phyloP scores from a whole-genome alignment of 2,113 vertebrate species.

The Protobothrops flavoviridis region DNA sequence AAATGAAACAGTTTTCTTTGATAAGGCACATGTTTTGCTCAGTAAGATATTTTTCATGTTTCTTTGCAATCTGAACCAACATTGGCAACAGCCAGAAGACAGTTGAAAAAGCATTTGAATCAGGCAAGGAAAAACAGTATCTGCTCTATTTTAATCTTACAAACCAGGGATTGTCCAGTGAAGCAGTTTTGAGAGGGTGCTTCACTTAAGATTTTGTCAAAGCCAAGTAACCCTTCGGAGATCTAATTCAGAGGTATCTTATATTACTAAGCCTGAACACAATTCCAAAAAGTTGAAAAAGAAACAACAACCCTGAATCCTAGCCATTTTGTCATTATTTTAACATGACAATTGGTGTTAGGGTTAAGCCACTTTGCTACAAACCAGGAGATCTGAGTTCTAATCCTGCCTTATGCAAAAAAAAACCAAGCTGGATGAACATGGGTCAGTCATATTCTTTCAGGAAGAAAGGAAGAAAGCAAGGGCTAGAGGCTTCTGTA shows the following conservation, averaged over 20 bases:
- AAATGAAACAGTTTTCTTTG: not conserved
- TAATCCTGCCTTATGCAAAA: not conserved
- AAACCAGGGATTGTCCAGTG: not conserved
- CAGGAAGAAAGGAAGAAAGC: not conserved
- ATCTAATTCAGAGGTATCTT: not conserved
- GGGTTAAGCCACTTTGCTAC: not conserved
- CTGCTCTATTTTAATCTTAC: not conserved
- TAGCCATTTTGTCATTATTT: not conserved
- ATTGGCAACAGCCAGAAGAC: not conserved
- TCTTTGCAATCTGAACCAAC: not conserved
- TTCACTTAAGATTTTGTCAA: not conserved
- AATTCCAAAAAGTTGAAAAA: not conserved
- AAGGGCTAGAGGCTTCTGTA: not conserved
- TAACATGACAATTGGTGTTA: not conserved
- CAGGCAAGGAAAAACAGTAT: not conserved
- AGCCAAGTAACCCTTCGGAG: not conserved
- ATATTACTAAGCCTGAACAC: not conserved
- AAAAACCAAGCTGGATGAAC: not conserved
- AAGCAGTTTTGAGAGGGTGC: not conserved
- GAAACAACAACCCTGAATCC: not conserved
- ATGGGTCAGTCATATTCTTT: not conserved
- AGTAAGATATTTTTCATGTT: not conserved
- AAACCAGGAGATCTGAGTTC: not conserved
- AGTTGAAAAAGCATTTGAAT: not conserved
- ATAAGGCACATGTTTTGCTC: not conserved